Percentiles rank a stretch among this genome's conserved stretches.
Conservation (phyloP, 2,888 invertebrate species). For the Ligdia adustata region DNA sequence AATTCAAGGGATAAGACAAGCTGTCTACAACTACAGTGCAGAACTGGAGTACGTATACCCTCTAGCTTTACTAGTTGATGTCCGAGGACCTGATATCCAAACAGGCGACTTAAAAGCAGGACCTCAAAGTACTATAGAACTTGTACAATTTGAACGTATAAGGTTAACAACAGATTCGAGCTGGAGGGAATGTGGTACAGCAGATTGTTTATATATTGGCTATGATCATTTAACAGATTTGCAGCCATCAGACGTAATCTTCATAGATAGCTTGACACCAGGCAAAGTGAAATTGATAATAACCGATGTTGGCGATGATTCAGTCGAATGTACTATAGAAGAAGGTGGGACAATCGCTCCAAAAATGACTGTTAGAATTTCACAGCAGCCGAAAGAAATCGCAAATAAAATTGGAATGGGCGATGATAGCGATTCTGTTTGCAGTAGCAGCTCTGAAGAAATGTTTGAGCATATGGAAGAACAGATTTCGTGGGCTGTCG, state of each 20-base stretch:
- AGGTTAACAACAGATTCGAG: slow-evolving; percentile 77
- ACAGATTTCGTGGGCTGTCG: slow-evolving; percentile 73
- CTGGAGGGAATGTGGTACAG: slow-evolving; percentile 81
- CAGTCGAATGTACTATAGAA: slow-evolving; percentile 78
- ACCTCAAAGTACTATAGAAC: slow-evolving; percentile 60
- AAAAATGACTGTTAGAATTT: slow-evolving; percentile 79
- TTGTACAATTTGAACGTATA: slow-evolving; percentile 62
- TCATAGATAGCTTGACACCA: slow-evolving; percentile 70
- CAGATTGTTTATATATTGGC: slow-evolving; percentile 81
- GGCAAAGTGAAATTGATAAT: slow-evolving; percentile 66
- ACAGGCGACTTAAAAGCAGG: slow-evolving; percentile 74
- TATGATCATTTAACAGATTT: slow-evolving; percentile 80
- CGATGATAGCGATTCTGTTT: slow-evolving; percentile 71
- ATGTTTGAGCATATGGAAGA: slow-evolving; percentile 87
- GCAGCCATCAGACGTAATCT: slow-evolving; percentile 74
- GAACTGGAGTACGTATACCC: slow-evolving; percentile 78
- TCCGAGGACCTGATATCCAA: slow-evolving; percentile 68
- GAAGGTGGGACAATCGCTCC: slow-evolving; percentile 79
- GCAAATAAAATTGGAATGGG: slow-evolving; percentile 59
- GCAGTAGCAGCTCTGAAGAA: slow-evolving; percentile 85
- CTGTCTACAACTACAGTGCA: slow-evolving; percentile 75
- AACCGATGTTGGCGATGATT: slow-evolving; percentile 69
- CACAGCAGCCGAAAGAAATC: slow-evolving; percentile 76
- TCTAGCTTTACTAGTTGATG: slow-evolving; percentile 70
- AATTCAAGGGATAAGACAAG: slow-evolving; percentile 74